These are phyloP conservation scores for Salvelinus alpinus DNA, from an alignment of 2,113 vertebrate species.

Conservation along the genomic window DNA sequence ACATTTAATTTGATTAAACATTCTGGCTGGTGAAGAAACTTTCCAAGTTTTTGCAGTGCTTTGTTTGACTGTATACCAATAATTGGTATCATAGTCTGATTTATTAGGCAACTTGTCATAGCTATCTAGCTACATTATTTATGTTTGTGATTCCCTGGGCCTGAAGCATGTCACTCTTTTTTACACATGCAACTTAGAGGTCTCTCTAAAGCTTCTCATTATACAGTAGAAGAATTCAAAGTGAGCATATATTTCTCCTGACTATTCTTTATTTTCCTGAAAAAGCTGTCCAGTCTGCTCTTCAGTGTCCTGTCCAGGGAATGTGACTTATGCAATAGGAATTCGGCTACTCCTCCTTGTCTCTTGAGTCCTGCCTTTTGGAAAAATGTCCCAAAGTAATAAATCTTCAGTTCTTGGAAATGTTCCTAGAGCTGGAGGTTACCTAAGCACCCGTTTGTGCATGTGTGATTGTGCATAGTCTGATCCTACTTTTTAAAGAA, in stretches of 20 bases:
- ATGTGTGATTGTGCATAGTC: too few relatives aligned
- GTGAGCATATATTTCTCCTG: background rate
- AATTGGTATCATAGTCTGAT: too few relatives aligned
- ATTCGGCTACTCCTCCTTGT: slow-evolving; percentile 12
- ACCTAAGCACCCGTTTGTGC: background rate
- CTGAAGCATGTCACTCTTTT: too few relatives aligned
- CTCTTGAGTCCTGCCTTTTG: slow-evolving; percentile 15
- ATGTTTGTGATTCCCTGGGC: too few relatives aligned
- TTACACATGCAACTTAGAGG: too few relatives aligned
- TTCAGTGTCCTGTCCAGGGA: slow-evolving; percentile 34
- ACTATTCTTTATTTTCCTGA: slow-evolving; percentile 27
- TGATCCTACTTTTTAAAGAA: too few relatives aligned
- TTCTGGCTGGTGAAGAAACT: too few relatives aligned
- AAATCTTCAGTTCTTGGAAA: slow-evolving; percentile 20
- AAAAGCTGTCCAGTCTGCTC: slow-evolving; percentile 24
- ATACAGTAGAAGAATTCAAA: background rate
- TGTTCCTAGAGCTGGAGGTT: slow-evolving; percentile 35
- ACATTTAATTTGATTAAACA: too few relatives aligned
- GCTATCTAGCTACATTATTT: too few relatives aligned
- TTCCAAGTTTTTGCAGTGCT: too few relatives aligned
- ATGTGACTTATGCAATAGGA: slow-evolving; percentile 41
- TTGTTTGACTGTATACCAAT: too few relatives aligned
- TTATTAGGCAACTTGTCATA: too few relatives aligned
- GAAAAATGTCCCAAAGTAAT: slow-evolving; percentile 17
- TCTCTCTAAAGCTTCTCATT: background rate